Conservation (phyloP, 1,140 invertebrate species). For the Caligus rogercresseyi region DNA sequence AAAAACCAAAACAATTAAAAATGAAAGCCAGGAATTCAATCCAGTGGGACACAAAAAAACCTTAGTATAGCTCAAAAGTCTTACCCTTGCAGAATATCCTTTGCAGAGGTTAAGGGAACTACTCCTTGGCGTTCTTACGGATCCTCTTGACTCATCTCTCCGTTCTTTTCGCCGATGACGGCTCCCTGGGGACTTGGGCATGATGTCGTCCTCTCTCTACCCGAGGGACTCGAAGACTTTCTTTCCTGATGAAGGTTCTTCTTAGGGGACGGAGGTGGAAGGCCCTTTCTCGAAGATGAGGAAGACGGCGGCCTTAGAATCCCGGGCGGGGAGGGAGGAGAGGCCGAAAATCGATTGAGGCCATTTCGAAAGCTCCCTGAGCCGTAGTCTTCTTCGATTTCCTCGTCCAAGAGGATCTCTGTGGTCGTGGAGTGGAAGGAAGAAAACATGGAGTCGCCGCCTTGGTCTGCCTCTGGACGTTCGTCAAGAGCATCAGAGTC, state of each 20-base stretch:
- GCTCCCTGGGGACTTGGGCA: neutral
- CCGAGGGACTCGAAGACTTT: neutral
- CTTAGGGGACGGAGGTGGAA: neutral
- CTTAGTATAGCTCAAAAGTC: too few species aligned
- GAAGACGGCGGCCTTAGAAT: neutral
- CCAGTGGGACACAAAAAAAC: too few species aligned
- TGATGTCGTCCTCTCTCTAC: neutral
- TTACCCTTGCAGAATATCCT: too few species aligned
- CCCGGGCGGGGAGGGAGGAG: neutral
- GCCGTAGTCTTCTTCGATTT: neutral
- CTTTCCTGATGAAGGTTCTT: neutral
- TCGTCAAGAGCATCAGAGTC: neutral
- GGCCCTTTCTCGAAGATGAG: neutral
- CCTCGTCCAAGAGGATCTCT: neutral
- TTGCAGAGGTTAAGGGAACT: too few species aligned
- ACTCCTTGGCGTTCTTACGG: too few species aligned
- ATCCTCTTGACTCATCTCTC: neutral
- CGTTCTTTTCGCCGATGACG: neutral
- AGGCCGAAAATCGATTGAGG: neutral
- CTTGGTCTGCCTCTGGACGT: neutral
- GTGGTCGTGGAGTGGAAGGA: neutral
- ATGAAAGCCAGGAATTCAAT: too few species aligned
- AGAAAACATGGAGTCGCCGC: neutral
- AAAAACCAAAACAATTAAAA: too few species aligned
- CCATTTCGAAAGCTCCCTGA: neutral